phyloP scores from a whole-genome alignment of 2,888 invertebrate species.

The Chouioia cunea region DNA sequence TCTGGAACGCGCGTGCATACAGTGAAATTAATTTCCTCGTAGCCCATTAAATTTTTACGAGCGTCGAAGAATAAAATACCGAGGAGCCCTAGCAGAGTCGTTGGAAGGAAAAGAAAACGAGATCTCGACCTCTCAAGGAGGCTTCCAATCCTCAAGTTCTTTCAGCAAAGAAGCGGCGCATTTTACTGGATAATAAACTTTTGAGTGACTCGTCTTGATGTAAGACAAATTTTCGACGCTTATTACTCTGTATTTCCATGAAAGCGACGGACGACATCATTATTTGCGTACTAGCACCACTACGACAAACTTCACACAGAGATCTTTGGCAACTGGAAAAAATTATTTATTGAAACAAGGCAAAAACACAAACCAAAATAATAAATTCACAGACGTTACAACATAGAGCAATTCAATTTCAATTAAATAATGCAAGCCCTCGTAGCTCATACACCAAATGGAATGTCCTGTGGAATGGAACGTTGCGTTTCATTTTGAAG shows the following conservation, averaged over 20 bases:
- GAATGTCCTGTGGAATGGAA: slow-evolving; percentile 5
- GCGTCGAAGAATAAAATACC: slow-evolving; percentile 36
- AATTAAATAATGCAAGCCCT: slow-evolving; percentile 57
- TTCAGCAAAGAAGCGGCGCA: slow-evolving; percentile 17
- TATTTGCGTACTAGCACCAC: no score
- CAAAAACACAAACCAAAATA: slow-evolving; percentile 33
- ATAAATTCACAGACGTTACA: slow-evolving; percentile 51
- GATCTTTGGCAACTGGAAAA: no score
- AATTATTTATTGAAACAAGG: no score
- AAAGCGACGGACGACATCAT: no score
- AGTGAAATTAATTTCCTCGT: slow-evolving; percentile 46
- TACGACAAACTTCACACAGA: no score
- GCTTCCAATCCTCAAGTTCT: slow-evolving; percentile 26
- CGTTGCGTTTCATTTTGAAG: slow-evolving; percentile 22
- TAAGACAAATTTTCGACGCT: slow-evolving; percentile 23
- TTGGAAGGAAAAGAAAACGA: slow-evolving; percentile 7
- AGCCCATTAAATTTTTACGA: slow-evolving; percentile 47
- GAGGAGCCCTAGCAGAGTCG: background rate
- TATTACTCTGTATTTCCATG: slow-evolving; percentile 24
- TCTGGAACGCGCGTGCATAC: slow-evolving; percentile 21
- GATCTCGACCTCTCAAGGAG: slow-evolving; percentile 18
- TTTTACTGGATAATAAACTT: slow-evolving; percentile 32
- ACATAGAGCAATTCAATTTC: slow-evolving; percentile 60
- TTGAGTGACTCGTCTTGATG: background rate
- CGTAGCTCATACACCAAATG: background rate